Evolutionary conservation across 2,888 invertebrate genomes (phyloP).

Genomic region (Caenorhabditis sp.): DNA sequence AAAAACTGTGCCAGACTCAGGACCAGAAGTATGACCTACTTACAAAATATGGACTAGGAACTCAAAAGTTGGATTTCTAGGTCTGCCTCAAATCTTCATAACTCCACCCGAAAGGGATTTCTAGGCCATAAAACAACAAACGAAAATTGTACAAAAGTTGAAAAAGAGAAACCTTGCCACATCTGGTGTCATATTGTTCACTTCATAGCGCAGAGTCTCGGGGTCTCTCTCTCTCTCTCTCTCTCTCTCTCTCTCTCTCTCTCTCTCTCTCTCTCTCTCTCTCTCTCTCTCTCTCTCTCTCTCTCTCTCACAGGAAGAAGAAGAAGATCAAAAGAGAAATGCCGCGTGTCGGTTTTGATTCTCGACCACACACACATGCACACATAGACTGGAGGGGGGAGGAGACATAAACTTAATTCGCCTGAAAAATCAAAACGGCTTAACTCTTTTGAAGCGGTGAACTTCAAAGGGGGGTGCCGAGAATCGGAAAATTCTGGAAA

Average conservation of each 20-base stretch:
- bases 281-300: too few species aligned
- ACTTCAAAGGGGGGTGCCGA: too few species aligned
- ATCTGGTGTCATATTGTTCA: slow-evolving; percentile 2
- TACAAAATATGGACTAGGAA: too few species aligned
- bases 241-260: too few species aligned
- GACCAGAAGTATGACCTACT: too few species aligned
- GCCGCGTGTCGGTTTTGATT: slow-evolving; percentile 27
- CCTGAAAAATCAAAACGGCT: slow-evolving; percentile 4
- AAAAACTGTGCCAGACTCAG: not conserved
- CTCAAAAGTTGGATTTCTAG: not conserved
- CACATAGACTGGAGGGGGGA: not conserved
- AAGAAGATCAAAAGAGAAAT: slow-evolving; percentile 27
- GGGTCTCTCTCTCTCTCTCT: too few species aligned
- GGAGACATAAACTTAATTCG: slow-evolving; percentile 44
- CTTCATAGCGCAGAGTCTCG: not conserved
- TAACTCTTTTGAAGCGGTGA: not conserved
- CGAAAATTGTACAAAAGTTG: too few species aligned
- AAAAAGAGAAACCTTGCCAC: not conserved
- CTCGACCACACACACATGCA: slow-evolving; percentile 31
- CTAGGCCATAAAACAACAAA: not conserved
- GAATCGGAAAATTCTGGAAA: too few species aligned
- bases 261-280: too few species aligned
- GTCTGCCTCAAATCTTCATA: not conserved
- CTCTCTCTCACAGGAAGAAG: not conserved
- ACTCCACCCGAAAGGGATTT: not conserved